A percentile compares a stretch with the other conserved stretches of the same genome.
Evolutionary conservation across 2,113 vertebrate species (phyloP).

Genomic region (Baryphthengus martii): DNA sequence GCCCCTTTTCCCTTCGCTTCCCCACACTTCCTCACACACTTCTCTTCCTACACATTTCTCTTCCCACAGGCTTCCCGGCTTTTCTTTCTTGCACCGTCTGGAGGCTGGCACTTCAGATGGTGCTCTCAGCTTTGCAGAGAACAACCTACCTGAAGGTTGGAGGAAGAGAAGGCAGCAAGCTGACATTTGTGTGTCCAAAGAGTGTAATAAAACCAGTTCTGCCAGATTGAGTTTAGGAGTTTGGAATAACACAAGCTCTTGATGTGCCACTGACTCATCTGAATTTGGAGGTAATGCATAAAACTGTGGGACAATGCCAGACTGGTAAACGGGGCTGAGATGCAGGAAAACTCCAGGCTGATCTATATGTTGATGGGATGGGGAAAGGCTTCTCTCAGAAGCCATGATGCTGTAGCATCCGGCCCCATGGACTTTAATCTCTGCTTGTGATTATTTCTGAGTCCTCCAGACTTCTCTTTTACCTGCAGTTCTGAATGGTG

Average conservation of each 20-base stretch:
- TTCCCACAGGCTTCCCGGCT: not conserved
- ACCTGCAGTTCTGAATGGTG: not conserved
- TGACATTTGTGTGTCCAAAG: not conserved
- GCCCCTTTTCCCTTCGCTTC: not conserved
- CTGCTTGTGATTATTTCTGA: not conserved
- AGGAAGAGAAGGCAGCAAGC: not conserved
- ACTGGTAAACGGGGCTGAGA: not conserved
- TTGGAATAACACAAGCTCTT: not conserved
- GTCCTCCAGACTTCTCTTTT: not conserved
- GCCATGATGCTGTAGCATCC: not conserved
- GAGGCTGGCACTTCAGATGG: not conserved
- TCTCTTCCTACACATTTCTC: not conserved
- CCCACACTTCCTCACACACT: not conserved
- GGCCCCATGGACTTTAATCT: not conserved
- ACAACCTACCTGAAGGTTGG: not conserved
- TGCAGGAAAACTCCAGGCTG: not conserved
- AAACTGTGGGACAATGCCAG: not conserved
- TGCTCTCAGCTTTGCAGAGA: not conserved
- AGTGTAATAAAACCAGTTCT: not conserved
- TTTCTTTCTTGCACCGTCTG: not conserved
- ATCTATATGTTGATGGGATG: not conserved
- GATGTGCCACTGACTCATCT: not conserved
- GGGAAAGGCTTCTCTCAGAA: not conserved
- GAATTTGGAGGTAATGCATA: not conserved
- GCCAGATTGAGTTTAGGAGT: not conserved